phyloP scores from a whole-genome alignment of 2,113 vertebrate species.

The Sterrhoptilus dennistouni region DNA sequence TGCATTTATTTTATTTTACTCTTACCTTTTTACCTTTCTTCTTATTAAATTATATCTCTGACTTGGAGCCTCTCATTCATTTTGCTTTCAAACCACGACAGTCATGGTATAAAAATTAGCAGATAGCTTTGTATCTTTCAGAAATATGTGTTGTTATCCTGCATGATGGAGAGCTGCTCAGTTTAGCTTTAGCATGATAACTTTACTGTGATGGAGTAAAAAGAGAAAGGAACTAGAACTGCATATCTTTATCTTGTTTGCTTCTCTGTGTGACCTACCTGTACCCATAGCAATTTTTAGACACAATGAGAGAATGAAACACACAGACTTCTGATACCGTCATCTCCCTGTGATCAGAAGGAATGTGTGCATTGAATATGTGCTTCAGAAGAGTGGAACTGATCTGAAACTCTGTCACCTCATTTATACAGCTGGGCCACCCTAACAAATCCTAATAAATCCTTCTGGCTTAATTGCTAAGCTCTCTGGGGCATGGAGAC shows the following conservation, averaged over 20 bases:
- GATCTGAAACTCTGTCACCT: not conserved
- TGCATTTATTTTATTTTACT: too few species aligned
- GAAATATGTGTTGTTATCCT: not conserved
- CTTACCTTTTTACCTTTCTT: too few species aligned
- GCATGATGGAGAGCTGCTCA: not conserved
- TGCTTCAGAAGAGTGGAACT: not conserved
- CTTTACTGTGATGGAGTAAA: not conserved
- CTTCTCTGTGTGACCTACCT: not conserved
- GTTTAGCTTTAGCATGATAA: not conserved
- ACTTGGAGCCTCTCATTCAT: too few species aligned
- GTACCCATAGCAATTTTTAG: not conserved
- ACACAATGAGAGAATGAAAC: not conserved
- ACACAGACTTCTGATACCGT: not conserved
- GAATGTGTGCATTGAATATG: not conserved
- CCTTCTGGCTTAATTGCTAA: constrained; percentile 23
- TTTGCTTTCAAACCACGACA: too few species aligned
- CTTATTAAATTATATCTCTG: too few species aligned
- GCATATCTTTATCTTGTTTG: not conserved
- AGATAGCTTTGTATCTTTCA: not conserved
- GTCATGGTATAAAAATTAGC: not conserved
- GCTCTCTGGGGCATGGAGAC: not conserved
- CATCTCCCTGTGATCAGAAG: not conserved
- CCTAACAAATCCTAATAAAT: constrained; percentile 29
- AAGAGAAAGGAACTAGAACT: not conserved
- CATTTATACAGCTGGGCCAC: not conserved